These are phyloP conservation scores for Perdita meconis DNA, from an alignment of 2,888 invertebrate species.

Conservation along the genomic window DNA sequence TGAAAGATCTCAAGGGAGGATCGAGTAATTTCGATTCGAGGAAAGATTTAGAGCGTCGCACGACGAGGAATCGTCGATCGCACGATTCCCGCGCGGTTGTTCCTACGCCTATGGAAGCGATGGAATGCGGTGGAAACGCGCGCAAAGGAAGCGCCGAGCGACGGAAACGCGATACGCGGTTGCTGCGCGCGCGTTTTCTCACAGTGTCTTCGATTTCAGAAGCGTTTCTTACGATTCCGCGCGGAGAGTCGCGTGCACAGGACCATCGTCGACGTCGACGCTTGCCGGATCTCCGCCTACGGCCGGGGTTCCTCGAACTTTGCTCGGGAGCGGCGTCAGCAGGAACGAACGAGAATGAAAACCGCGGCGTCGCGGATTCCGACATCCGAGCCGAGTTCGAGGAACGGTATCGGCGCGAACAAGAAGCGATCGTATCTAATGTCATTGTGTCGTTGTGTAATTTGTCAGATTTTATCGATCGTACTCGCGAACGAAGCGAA, in stretches of 20 bases:
- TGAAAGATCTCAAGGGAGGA: neutral
- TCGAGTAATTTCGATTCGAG: neutral
- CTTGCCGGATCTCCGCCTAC: constrained; percentile 26
- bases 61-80: constrained; percentile 31
- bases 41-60: too few relatives aligned
- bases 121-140: constrained; percentile 8
- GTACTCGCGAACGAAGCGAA: constrained; percentile 37
- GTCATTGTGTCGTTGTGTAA: constrained; percentile 64
- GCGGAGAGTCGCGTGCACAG: constrained; percentile 27
- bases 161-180: constrained; percentile 2
- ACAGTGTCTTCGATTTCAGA: constrained; percentile 33
- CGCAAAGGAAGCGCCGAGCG: neutral
- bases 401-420: constrained; percentile 17
- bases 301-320: constrained; percentile 27
- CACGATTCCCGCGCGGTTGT: constrained; percentile 39
- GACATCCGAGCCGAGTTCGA: constrained; percentile 17
- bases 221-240: constrained; percentile 38
- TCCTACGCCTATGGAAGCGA: constrained; percentile 12
- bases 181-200: constrained; percentile 24
- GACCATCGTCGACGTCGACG: constrained; percentile 37
- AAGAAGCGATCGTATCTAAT: constrained; percentile 56
- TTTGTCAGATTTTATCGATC: constrained; percentile 65
- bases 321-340: neutral
- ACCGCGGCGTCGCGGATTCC: neutral
- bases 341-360: neutral